Conservation (phyloP, 2,113 vertebrate species). For the Pyrgilauda ruficollis region DNA sequence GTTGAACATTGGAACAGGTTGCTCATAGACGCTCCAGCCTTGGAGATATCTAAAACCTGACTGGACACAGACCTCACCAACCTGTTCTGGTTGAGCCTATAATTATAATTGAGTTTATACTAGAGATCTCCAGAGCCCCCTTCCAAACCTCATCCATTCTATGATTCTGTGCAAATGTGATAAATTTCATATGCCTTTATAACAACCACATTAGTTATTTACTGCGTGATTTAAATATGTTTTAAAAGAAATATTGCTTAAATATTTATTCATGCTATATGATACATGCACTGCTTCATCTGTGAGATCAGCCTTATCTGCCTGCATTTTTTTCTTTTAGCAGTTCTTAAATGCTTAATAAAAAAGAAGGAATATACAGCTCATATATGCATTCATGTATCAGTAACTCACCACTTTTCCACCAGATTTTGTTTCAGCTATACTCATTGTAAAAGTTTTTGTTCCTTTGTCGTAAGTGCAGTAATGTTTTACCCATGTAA, state of each 20-base stretch:
- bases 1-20: neutral
- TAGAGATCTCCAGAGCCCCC: neutral
- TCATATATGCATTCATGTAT: neutral
- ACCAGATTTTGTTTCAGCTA: conserved; percentile 88
- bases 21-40: neutral
- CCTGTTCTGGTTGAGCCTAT: neutral
- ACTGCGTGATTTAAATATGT: neutral
- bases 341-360: neutral
- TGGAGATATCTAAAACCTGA: neutral
- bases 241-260: neutral
- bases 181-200: neutral
- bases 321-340: neutral
- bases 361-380: neutral
- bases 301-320: neutral
- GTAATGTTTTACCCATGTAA: conserved; percentile 95
- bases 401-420: conserved; percentile 86
- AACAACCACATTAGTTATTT: neutral
- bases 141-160: neutral
- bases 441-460: conserved; percentile 92
- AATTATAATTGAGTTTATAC: neutral
- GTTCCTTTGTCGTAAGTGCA: conserved; percentile 93
- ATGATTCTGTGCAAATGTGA: neutral
- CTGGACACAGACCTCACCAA: neutral
- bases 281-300: neutral
- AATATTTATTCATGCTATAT: neutral